Conservation (phyloP, 2,113 vertebrate genomes). For the Tyto alba region DNA sequence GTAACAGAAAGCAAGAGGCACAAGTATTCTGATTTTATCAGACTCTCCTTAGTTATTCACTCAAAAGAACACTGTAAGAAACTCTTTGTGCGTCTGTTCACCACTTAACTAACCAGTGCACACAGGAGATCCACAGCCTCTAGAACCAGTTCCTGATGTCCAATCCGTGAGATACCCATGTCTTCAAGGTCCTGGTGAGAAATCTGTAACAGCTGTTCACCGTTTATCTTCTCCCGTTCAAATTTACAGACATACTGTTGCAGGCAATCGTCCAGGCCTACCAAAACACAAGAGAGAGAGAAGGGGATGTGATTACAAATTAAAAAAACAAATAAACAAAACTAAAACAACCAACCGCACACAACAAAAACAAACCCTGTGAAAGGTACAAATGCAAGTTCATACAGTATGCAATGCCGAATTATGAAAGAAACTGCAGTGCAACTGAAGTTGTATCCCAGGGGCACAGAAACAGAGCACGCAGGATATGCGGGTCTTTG, state of each 20-base stretch:
- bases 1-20: not conserved
- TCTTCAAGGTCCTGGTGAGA: conserved; percentile 97
- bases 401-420: not conserved
- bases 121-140: conserved; percentile 97
- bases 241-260: conserved; percentile 92
- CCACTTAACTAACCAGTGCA: conserved; percentile 86
- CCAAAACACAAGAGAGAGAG: not conserved
- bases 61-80: not conserved
- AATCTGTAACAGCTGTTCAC: conserved; percentile 93
- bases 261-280: conserved; percentile 92
- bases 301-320: not conserved
- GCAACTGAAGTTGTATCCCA: not conserved
- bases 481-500: not conserved
- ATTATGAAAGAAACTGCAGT: not conserved
- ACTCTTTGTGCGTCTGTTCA: not conserved
- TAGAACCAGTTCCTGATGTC: conserved; percentile 94
- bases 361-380: not conserved
- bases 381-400: not conserved
- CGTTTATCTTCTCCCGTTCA: conserved; percentile 95
- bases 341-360: not conserved
- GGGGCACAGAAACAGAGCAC: fast-evolving
- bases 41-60: not conserved
- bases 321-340: not conserved
- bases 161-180: conserved; percentile 89
- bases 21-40: not conserved